A percentile compares a stretch with the other conserved stretches of the same genome.
Conservation (phyloP, 1,140 invertebrate species). For the Catajapyx aquilonaris region DNA sequence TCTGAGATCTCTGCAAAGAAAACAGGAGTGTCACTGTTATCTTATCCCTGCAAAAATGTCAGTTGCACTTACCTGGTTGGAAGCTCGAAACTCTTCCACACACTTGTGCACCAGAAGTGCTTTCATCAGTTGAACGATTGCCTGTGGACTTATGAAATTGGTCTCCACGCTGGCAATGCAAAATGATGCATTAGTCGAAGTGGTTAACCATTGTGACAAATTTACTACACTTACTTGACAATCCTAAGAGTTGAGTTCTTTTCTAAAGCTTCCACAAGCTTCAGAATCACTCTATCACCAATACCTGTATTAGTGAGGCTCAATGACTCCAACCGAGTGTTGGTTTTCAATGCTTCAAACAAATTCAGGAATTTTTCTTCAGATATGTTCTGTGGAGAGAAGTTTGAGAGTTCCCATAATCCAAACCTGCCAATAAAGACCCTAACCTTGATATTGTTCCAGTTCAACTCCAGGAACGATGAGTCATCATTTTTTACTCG, state of each 20-base stretch:
- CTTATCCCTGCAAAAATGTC: constrained; percentile 3
- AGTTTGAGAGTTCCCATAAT: background rate
- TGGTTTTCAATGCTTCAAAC: constrained; percentile 68
- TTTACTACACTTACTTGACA: constrained; percentile 44
- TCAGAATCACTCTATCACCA: constrained; percentile 63
- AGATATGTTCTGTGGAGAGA: constrained; percentile 67
- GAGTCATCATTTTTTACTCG: constrained; percentile 73
- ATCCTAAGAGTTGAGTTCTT: constrained; percentile 70
- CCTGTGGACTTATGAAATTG: constrained; percentile 74
- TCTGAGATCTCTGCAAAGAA: constrained; percentile 57
- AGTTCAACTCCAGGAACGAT: constrained; percentile 70
- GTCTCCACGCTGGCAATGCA: constrained; percentile 55
- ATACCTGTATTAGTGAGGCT: constrained; percentile 85
- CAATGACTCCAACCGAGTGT: constrained; percentile 77
- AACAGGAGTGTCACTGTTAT: constrained; percentile 5
- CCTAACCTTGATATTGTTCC: constrained; percentile 87
- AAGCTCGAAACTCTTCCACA: constrained; percentile 79
- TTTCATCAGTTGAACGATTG: constrained; percentile 64
- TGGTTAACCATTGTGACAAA: no score
- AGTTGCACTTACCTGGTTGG: constrained; percentile 61
- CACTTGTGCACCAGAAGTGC: constrained; percentile 64
- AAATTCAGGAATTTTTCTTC: constrained; percentile 82
- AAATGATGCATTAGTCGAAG: no score
- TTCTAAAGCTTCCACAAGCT: constrained; percentile 62
- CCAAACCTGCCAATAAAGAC: constrained; percentile 1